phyloP scores from a whole-genome alignment of 2,888 invertebrate species.

The Diarsia mendica region DNA sequence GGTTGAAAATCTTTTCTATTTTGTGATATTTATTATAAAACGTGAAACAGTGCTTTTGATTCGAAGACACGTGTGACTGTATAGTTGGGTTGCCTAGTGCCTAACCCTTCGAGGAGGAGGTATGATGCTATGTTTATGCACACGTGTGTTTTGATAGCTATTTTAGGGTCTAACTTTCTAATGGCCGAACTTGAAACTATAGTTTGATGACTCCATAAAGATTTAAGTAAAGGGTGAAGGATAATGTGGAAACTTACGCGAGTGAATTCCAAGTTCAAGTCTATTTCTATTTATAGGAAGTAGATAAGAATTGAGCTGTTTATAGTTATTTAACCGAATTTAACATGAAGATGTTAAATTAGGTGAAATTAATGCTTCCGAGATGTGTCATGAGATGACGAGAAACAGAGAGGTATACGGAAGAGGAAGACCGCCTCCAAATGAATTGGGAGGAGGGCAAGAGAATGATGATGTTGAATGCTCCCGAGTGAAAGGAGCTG shows the following conservation, averaged over 20 bases:
- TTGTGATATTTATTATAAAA: constrained; percentile 1
- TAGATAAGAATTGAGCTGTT: not conserved
- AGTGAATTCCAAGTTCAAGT: constrained; percentile 26
- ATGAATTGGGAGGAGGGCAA: no score
- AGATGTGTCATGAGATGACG: no score
- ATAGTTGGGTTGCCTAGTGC: no score
- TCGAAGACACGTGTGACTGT: not conserved
- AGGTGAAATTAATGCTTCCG: no score
- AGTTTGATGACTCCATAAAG: constrained; percentile 18
- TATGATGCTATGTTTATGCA: no score
- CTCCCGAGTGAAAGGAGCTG: not conserved
- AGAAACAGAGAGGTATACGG: no score
- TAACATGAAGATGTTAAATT: not conserved
- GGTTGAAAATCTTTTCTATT: constrained; percentile 3
- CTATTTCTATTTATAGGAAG: constrained; percentile 3
- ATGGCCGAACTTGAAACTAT: constrained; percentile 26
- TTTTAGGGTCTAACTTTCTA: constrained; percentile 17
- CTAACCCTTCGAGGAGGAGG: no score
- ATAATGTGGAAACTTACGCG: constrained; percentile 26
- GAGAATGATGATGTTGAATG: no score
- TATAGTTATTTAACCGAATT: not conserved
- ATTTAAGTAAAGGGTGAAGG: constrained; percentile 6
- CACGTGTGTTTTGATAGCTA: no score
- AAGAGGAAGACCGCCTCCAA: no score
- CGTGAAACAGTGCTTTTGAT: not conserved